Base-by-base conservation (phyloP, 1,140 invertebrate species). In the Andricus grossulariae region DNA sequence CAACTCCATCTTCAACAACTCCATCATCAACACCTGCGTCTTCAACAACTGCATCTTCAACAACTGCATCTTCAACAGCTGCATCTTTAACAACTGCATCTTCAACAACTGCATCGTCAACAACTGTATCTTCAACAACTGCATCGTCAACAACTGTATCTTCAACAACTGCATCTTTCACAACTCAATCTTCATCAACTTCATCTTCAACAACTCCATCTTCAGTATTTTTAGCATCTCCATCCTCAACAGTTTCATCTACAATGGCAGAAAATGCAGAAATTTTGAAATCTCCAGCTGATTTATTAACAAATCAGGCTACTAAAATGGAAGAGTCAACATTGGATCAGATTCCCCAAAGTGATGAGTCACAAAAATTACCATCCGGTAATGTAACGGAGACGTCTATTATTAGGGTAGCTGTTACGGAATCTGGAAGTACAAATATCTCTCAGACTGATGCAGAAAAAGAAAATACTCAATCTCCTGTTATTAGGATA, bases 401-500 rank as follows among this genome's bases (percentile, higher is more conserved):
- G 82, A 73, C 73, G 11, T 75, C 84, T 12, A 86, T 88, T 21
- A 83, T 86, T 45, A 80, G 83, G 50, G 73, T 88, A 21, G 83
- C 86, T 45, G 82, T 88, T 5, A 85, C 82, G 25, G 77, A 73
- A 73, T 71, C 80, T 55, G 49, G 57, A 18, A 71, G 78, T 77
- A 52, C 75, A 49, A 76, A 21, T 52, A 50, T 78, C 50, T 49
- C 52, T 51, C 74, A 77, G 11, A 78, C 72, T 50, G 80, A 74
- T 66, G 75, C 73, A 13, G 76, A 74, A 12, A 72, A 82, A 71
- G 71, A 51, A 60, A 81, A 81, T 0, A 85, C 70, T 49, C 84
- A 87, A 76, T 89, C 87, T 54, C 83, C 84, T 10, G 71, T 90
- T 0, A 88, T 87, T 12, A 85, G 86, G 79, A 89, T 90, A 72